Base-by-base conservation (phyloP, 2,797 vertebrate species). In the Periparus ater region DNA sequence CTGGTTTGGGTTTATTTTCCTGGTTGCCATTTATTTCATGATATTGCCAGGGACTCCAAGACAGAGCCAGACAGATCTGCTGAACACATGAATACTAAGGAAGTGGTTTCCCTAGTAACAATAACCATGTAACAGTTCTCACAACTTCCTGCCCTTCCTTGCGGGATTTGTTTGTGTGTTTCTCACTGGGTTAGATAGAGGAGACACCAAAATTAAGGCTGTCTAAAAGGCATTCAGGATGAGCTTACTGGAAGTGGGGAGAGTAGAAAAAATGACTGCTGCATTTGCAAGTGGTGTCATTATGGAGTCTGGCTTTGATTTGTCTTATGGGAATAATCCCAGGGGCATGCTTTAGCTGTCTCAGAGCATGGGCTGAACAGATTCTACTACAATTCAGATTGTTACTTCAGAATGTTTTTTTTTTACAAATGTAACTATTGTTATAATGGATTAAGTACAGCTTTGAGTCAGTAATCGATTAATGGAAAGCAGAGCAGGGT, bases 31-130 rank as follows among this genome's bases (percentile, higher is more conserved):
- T 96, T 82, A 68, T 92, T 96, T 92, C 61, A 83, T 88, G 83
- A 72, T 73, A 89, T 36, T 36, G 60, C 88, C 92, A 93, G 74
- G 65, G 85, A 85, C 88, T 94, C 83, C 36, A 83, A 96, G 91
- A 88, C 14, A 15, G 83, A 91, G 86, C 15, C 40, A 93, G 73
- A 57, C 85, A 23, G 84, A 95, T 94, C 96, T 90, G 95, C 96
- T 85, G 97, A 97, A 95, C 96, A 95, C 90, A 96, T 97, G 97
- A 97, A 97, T 97, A 95, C 96, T 96, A 96, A 98, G 97, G 97
- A 97, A 96, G 88, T 76, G 93, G 98, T 98, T 98, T 98, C 97
- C 97, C 89, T 98, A 98, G 98, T 98, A 98, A 98, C 98, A 97
- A 97, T 95, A 97, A 96, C 96, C 91, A 86, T 2, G 70, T 94